Base-by-base conservation (phyloP, 2,888 invertebrate genomes). In the Leistus spinibarbis region DNA sequence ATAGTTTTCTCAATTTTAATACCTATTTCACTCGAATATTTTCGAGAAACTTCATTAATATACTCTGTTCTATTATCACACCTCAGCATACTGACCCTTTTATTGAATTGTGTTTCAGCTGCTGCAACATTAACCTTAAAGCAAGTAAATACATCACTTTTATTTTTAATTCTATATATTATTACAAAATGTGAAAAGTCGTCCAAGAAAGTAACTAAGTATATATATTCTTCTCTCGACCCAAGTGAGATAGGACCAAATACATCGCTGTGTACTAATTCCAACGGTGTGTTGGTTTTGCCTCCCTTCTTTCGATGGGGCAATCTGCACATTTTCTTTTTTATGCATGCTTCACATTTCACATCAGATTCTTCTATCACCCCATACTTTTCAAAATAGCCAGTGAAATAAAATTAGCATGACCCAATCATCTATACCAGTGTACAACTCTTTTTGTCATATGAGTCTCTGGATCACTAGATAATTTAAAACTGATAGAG, bases 31-130 rank as follows among this genome's bases (percentile, higher is more conserved):
- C 27, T 27, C 27, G 27, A 27, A 27, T 27, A 27, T 27, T 27
- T 27, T 27, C 9, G 27, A 27, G 9, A 27, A 27, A 27, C 27
- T 27, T 27, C 27, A 27, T 27, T 27, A 27, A 27, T 27, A 62
- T 68, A 76, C 62, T 76, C 71, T 53, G 53, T 66, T 23, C 63
- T 56, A 67, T 76, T 76, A 16, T 76, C 76, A 62, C 76, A 74
- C n/a, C 7, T 27, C 27, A 69, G 16, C 9, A 13, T 57, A 27
- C 60, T 69, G 7, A 69, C 16, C 19, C 57, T 23, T 24, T 69
- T 68, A 1, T n/a, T 13, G n/a, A 40, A 40, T 10, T 40, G 10
- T 23, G 57, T 69, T 69, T 57, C 57, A 16, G 27, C 23, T 69
- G n/a, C 17, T 16, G 57, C 60, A 60, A 69, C 27, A 20, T 23